Evolutionary conservation across 2,797 vertebrate species (phyloP).

Genomic region (Oryzias dopingdopingensis): DNA sequence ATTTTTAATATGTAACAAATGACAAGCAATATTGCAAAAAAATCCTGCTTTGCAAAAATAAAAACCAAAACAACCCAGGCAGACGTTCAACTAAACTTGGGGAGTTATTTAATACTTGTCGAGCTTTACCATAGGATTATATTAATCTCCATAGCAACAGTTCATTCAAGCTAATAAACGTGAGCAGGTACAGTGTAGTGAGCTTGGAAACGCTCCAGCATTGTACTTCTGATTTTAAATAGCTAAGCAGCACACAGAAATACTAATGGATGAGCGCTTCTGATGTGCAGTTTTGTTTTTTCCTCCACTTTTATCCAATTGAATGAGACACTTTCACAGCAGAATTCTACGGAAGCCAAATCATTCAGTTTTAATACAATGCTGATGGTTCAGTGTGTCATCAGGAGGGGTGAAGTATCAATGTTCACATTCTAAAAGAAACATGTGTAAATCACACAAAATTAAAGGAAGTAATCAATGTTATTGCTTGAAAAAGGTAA

Average conservation of each 20-base stretch:
- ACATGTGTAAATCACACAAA: slow-evolving; percentile 4
- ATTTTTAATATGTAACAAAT: slow-evolving; percentile 18
- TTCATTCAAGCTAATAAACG: neutral
- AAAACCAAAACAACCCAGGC: slow-evolving; percentile 3
- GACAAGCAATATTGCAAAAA: slow-evolving; percentile 19
- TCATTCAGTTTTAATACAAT: slow-evolving; percentile 25
- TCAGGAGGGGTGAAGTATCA: slow-evolving; percentile 22
- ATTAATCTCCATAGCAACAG: neutral
- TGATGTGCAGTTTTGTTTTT: slow-evolving; percentile 18
- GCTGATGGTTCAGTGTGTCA: slow-evolving; percentile 23
- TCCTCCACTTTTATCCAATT: slow-evolving; percentile 22
- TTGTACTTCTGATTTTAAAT: slow-evolving; percentile 8
- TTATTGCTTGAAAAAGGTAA: slow-evolving; percentile 75
- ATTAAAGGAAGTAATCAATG: slow-evolving; percentile 48
- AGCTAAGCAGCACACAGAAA: neutral
- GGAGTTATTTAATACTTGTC: slow-evolving; percentile 8
- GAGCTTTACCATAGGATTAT: slow-evolving; percentile 4
- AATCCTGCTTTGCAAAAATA: slow-evolving; percentile 10
- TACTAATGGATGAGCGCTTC: neutral
- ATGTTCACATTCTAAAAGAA: slow-evolving; percentile 44
- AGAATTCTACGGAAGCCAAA: slow-evolving; percentile 22
- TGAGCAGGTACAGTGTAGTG: slow-evolving; percentile 7
- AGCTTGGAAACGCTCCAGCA: neutral
- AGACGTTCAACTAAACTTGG: slow-evolving; percentile 25
- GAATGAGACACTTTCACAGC: slow-evolving; percentile 17